Evolutionary conservation across 2,797 vertebrate genomes (phyloP).

Genomic region (Acrocephalus scirpaceus): DNA sequence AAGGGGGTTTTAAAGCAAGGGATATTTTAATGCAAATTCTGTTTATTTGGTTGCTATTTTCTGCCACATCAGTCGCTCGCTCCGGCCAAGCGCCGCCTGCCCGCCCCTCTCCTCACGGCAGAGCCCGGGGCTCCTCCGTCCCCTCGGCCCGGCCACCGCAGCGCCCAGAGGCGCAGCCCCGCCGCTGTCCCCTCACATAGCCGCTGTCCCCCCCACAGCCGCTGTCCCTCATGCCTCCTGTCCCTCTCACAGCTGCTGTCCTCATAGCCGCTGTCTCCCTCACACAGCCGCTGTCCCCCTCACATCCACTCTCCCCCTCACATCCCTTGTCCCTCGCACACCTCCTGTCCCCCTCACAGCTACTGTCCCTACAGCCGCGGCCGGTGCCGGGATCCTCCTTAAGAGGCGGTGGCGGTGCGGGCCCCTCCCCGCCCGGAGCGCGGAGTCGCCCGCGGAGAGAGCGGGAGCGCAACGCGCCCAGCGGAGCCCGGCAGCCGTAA

Average conservation of each 20-base stretch:
- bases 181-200: neutral
- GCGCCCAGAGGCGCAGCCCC: neutral
- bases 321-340: neutral
- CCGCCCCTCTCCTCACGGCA: neutral
- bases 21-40: neutral
- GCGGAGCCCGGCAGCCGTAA: neutral
- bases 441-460: neutral
- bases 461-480: neutral
- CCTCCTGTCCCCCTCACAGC: no score
- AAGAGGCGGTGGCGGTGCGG: neutral
- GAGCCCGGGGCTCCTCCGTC: neutral
- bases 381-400: neutral
- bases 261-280: neutral
- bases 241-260: no score
- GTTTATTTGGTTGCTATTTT: neutral
- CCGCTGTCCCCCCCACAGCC: neutral
- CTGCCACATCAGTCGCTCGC: neutral
- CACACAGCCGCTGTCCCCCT: neutral
- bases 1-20: neutral
- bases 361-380: neutral
- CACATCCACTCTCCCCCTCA: neutral
- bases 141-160: neutral
- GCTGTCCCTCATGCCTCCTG: no score
- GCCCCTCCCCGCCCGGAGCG: neutral
- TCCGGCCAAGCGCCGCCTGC: neutral